Evolutionary conservation across 2,113 vertebrate genomes (phyloP), one percentile per base, ranked within the genome.

Genomic region (Tor tambroides): DNA sequence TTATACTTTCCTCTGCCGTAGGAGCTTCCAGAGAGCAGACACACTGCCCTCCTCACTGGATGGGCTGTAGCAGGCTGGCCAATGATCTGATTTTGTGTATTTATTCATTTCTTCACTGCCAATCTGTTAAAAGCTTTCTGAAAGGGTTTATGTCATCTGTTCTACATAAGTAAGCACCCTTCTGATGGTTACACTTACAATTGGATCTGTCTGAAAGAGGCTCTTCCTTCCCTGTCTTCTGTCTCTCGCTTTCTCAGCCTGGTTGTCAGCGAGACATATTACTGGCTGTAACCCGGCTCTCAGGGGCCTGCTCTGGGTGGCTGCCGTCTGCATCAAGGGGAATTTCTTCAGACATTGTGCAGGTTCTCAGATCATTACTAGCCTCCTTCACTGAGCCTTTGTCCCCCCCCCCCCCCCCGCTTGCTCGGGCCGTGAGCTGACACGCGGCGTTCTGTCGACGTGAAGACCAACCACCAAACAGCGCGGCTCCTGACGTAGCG

Each of bases 251-350:
- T 23, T 81, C 54, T 85, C 51, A 79, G 41, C 84, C 71, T 85
- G 21, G 43, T 81, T 81, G 30, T 84, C 85, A 67, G 78, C 43
- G 84, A 89, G 86, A 89, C 83, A 87, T 83, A 87, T 84, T 83
- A 86, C 76, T 80, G 41, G 80, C 71, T 85, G 54, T 87, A 65
- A 67, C 63, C 59, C 80, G 41, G 49, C 30, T 87, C 85, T 89
- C 38, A 11, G 88, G 79, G 91, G 83, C 88, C 80, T 91, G 86
- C 91, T 91, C 91, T 92, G 89, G 67, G 90, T 86, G 88, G 86
- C 67, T 90, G 89, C 83, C 92, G 92, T 92, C 91, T 92, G 86
- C 91, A 92, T 93, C 87, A 87, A 91, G 87, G 89, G 91, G 91
- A 85, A 87, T 93, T 91, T 91, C 91, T 93, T 76, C 80, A 91